Evolutionary conservation across 2,888 invertebrate genomes (phyloP).

Genomic region (Crocallis elinguaria): DNA sequence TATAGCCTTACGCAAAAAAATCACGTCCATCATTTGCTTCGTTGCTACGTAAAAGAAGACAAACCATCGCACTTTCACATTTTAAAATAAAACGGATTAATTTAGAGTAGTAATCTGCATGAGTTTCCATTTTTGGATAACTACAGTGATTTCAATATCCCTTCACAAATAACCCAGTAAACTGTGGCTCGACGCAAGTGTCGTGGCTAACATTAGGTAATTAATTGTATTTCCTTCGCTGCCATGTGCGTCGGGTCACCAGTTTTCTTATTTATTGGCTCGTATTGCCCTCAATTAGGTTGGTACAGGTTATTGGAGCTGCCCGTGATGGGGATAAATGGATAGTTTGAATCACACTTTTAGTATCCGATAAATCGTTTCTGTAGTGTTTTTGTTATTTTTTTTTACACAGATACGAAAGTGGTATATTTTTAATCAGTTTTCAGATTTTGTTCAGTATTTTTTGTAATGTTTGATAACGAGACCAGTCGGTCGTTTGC

Average conservation of each 20-base stretch:
- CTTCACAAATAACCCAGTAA: slow-evolving; percentile 6
- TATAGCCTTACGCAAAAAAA: no score
- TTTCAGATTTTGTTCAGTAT: no score
- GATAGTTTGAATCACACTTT: no score
- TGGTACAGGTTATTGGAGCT: slow-evolving; percentile 61
- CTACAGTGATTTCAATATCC: not conserved
- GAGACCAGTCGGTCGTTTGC: no score
- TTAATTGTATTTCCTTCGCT: slow-evolving; percentile 61
- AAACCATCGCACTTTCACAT: no score
- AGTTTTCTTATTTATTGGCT: slow-evolving; percentile 76
- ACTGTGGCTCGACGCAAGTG: slow-evolving; percentile 7
- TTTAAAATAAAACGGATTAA: no score
- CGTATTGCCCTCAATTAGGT: slow-evolving; percentile 67
- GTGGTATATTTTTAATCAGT: no score
- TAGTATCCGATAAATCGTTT: not conserved
- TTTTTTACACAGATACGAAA: not conserved
- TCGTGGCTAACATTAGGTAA: slow-evolving; percentile 49
- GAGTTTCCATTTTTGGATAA: no score
- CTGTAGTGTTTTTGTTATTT: not conserved
- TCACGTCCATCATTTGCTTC: no score
- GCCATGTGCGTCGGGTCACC: slow-evolving; percentile 62
- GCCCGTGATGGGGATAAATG: slow-evolving; percentile 55
- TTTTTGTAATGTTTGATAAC: no score
- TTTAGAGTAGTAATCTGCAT: no score
- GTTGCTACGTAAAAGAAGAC: no score